Conservation (phyloP, 1,140 invertebrate genomes). For the Maniola jurtina region DNA sequence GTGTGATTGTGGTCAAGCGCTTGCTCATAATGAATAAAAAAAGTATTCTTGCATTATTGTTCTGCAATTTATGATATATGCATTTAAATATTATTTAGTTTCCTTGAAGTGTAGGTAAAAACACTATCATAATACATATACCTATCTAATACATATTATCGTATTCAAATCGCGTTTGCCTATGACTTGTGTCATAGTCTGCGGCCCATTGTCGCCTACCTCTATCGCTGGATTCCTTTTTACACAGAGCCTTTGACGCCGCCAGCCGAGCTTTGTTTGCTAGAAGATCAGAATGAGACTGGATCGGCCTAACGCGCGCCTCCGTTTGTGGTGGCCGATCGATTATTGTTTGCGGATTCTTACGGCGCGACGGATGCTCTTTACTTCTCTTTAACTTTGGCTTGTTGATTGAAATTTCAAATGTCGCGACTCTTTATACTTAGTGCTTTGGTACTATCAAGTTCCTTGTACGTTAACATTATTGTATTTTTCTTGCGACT, state of each 20-base stretch:
- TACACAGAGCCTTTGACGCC: conserved; percentile 72
- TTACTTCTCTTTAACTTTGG: conserved; percentile 12
- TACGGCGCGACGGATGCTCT: conserved; percentile 25
- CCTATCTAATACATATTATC: background rate
- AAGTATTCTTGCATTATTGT: too few species aligned
- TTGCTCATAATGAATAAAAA: too few species aligned
- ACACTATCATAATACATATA: too few species aligned
- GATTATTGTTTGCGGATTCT: conserved; percentile 46
- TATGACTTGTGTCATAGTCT: conserved; percentile 41
- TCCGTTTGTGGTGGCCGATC: conserved; percentile 40
- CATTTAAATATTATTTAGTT: too few species aligned
- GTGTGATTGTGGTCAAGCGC: too few species aligned
- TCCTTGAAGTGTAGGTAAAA: too few species aligned
- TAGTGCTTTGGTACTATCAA: too few species aligned
- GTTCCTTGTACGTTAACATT: too few species aligned
- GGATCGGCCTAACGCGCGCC: conserved; percentile 49
- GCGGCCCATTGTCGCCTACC: conserved; percentile 74
- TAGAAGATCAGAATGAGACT: conserved; percentile 68
- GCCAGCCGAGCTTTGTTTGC: conserved; percentile 61
- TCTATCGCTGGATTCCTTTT: conserved; percentile 77
- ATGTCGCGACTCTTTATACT: too few species aligned
- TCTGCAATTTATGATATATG: too few species aligned
- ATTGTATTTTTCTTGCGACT: too few species aligned
- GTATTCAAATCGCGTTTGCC: conserved; percentile 22
- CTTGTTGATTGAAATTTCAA: conserved; percentile 6